Conservation (phyloP, 2,888 invertebrate species). For the Machimus atricapillus region DNA sequence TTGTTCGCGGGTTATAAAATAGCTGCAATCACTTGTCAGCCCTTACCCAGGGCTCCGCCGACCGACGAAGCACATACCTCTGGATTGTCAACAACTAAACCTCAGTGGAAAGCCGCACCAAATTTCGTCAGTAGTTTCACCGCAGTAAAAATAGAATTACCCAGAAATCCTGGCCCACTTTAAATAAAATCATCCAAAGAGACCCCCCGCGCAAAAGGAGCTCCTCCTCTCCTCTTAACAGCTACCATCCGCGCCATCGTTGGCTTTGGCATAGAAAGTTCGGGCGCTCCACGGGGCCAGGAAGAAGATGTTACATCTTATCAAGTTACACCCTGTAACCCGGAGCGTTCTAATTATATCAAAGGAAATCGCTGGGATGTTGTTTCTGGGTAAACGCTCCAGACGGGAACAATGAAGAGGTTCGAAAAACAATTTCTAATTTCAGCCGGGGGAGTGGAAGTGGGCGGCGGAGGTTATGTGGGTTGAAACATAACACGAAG, state of each 20-base stretch:
- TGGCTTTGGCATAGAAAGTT: not conserved
- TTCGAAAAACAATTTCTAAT: constrained; percentile 27
- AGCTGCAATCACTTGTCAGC: not conserved
- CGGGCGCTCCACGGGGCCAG: not conserved
- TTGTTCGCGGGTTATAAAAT: not conserved
- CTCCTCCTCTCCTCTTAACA: not conserved
- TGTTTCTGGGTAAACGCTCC: not conserved
- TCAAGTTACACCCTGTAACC: constrained; percentile 12
- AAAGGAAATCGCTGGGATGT: constrained; percentile 15
- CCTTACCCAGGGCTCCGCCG: not conserved
- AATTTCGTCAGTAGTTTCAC: not conserved
- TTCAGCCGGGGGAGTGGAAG: not conserved
- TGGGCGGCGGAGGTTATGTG: not conserved
- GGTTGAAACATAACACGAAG: not conserved
- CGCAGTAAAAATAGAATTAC: not conserved
- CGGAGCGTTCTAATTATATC: constrained; percentile 23
- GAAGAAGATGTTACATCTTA: not conserved
- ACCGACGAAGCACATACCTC: not conserved
- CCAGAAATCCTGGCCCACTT: not conserved
- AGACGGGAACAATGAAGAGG: not conserved
- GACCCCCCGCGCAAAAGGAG: not conserved
- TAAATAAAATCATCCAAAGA: not conserved
- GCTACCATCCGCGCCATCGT: not conserved
- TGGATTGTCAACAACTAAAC: not conserved
- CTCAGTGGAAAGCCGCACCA: not conserved